Evolutionary conservation across 2,797 vertebrate genomes (phyloP).

Genomic region (Rhabdomys pumilio): DNA sequence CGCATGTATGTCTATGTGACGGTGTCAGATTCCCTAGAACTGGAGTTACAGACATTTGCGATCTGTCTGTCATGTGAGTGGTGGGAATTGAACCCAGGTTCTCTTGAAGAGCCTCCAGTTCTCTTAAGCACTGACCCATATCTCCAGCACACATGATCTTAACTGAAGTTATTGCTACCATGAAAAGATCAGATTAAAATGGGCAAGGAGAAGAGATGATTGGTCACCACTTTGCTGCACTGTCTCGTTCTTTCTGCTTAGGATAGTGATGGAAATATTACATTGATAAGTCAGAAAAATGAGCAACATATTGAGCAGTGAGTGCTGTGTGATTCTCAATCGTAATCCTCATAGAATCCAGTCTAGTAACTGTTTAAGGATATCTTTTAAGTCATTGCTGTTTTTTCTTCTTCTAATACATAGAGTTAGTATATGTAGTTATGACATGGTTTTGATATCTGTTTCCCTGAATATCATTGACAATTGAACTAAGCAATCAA

Average conservation of each 20-base stretch:
- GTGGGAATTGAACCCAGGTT: neutral
- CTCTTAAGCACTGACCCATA: neutral
- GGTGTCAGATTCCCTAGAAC: neutral
- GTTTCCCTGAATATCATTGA: slow-evolving; percentile 16
- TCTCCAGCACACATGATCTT: neutral
- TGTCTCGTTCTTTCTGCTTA: neutral
- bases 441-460: neutral
- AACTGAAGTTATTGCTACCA: neutral
- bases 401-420: slow-evolving; percentile 2
- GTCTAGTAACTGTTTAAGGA: neutral
- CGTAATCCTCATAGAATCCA: neutral
- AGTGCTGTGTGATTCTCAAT: neutral
- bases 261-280: neutral
- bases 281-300: slow-evolving; percentile 28
- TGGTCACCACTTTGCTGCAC: neutral
- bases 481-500: neutral
- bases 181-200: neutral
- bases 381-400: neutral
- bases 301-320: neutral
- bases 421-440: slow-evolving; percentile 10
- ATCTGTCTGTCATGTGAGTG: neutral
- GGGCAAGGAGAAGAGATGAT: neutral
- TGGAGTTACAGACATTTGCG: neutral
- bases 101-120: neutral
- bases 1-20: neutral